Conservation (phyloP, 2,888 invertebrate genomes). For the Sisyra terminalis region DNA sequence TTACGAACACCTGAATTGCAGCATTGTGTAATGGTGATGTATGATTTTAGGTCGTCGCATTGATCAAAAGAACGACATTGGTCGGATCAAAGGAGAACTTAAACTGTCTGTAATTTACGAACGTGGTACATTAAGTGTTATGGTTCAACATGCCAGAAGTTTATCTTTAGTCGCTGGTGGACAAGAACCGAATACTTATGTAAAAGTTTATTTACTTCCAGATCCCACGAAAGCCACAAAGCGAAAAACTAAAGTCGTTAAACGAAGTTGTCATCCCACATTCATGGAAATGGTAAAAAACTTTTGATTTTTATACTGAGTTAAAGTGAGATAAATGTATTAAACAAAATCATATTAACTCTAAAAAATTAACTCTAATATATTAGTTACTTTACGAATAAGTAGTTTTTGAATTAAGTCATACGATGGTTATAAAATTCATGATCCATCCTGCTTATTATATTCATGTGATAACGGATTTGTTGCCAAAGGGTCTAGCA, state of each 20-base stretch:
- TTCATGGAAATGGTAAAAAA: constrained; percentile 86
- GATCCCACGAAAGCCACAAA: constrained; percentile 87
- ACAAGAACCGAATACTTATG: constrained; percentile 76
- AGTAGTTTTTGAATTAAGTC: too few relatives aligned
- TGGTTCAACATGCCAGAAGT: constrained; percentile 84
- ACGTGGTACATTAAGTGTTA: constrained; percentile 55
- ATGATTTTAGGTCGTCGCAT: neutral
- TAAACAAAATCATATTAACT: too few relatives aligned
- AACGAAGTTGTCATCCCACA: constrained; percentile 85
- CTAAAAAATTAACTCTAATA: too few relatives aligned
- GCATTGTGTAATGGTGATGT: neutral
- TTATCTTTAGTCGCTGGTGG: constrained; percentile 62
- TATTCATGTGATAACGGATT: too few relatives aligned
- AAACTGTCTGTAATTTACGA: constrained; percentile 65
- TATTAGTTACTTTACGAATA: too few relatives aligned
- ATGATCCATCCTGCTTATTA: too few relatives aligned
- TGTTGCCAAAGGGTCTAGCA: too few relatives aligned
- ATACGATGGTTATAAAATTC: too few relatives aligned
- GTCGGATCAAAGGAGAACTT: constrained; percentile 49
- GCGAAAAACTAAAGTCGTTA: constrained; percentile 86
- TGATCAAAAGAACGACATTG: constrained; percentile 19
- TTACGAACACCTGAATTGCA: neutral
- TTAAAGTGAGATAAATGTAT: too few relatives aligned
- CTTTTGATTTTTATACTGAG: too few relatives aligned
- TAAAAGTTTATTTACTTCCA: constrained; percentile 85